phyloP scores from a whole-genome alignment of 2,888 invertebrate genomes.

The Cosmia pyralina region DNA sequence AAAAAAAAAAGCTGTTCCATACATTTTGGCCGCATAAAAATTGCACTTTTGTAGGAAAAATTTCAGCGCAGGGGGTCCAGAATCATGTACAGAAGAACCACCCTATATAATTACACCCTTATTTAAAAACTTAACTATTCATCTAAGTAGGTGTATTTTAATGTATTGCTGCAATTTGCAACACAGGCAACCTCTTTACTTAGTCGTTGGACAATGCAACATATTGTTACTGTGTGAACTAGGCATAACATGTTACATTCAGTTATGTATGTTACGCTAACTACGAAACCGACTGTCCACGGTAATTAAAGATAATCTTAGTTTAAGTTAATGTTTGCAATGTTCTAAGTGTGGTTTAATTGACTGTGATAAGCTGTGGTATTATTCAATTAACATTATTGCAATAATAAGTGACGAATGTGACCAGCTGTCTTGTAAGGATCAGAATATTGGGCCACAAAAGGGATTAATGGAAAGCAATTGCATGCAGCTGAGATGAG shows the following conservation, averaged over 20 bases:
- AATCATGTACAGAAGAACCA: no score
- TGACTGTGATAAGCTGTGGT: not conserved
- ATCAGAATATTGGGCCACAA: no score
- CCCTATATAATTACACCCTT: no score
- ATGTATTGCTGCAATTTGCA: slow-evolving; percentile 30
- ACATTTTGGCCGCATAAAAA: no score
- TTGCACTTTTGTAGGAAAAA: no score
- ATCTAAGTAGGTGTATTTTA: not conserved
- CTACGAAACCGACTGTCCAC: slow-evolving; percentile 34
- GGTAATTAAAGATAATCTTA: slow-evolving; percentile 28
- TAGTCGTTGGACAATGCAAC: slow-evolving; percentile 51
- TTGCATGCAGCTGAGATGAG: no score
- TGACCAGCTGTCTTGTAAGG: no score
- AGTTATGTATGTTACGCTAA: slow-evolving; percentile 28
- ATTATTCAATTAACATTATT: slow-evolving; percentile 29
- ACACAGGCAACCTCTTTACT: slow-evolving; percentile 24
- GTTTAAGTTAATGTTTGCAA: slow-evolving; percentile 40
- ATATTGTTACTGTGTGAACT: slow-evolving; percentile 56
- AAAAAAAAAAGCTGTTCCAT: no score
- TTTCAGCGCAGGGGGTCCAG: no score
- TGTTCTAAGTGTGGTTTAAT: slow-evolving; percentile 41
- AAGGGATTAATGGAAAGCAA: no score
- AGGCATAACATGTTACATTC: slow-evolving; percentile 42
- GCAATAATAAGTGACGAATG: slow-evolving; percentile 16
- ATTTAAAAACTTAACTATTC: not conserved